Evolutionary conservation across 2,113 vertebrate genomes (phyloP).

Genomic region (Austrofundulus limnaeus): DNA sequence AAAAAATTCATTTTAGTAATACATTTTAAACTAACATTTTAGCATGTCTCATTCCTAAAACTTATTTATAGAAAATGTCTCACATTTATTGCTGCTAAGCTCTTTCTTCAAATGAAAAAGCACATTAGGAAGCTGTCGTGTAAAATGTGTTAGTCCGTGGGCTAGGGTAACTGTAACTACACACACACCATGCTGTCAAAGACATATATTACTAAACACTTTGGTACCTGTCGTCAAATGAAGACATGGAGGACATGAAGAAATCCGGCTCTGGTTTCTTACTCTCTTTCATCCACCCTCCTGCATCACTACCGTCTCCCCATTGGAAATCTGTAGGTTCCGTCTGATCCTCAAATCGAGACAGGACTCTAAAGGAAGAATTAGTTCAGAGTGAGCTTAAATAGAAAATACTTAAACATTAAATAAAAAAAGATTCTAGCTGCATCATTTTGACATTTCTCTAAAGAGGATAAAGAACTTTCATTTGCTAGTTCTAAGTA

Average conservation of each 20-base stretch:
- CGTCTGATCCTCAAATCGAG: constrained; percentile 80
- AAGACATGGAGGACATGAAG: constrained; percentile 70
- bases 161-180: no score
- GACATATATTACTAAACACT: neutral
- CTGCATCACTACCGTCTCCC: constrained; percentile 77
- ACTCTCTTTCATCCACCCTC: constrained; percentile 84
- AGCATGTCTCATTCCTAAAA: no score
- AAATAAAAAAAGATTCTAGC: neutral
- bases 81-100: no score
- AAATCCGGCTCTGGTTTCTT: constrained; percentile 78
- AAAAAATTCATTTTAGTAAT: no score
- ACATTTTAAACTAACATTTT: no score
- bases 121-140: no score
- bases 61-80: no score
- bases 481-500: no score
- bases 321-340: constrained; percentile 81
- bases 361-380: constrained; percentile 30
- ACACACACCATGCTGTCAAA: neutral
- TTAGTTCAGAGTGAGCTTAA: neutral
- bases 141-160: no score
- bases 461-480: no score
- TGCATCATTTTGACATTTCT: no score
- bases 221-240: constrained; percentile 82
- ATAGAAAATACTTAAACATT: neutral
- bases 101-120: neutral